These are phyloP conservation scores for Ctenopoma kingsleyae DNA, from an alignment of 2,797 vertebrate species.

Conservation along the genomic window DNA sequence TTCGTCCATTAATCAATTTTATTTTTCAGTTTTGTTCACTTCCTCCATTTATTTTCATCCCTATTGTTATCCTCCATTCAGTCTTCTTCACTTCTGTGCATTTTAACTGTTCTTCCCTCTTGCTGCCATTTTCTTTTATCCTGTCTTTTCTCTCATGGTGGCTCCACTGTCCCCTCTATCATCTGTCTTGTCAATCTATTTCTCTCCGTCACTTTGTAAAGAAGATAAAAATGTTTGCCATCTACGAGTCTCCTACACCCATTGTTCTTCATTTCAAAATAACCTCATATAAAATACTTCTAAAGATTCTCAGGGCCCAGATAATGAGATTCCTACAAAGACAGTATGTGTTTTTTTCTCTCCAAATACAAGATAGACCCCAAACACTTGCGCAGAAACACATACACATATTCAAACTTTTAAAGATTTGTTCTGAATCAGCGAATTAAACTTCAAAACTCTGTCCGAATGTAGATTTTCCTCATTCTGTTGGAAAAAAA, in stretches of 20 bases:
- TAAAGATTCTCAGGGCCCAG: constrained; percentile 2
- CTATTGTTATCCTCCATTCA: constrained; percentile 12
- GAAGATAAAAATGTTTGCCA: constrained; percentile 35
- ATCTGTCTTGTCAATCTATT: constrained; percentile 26
- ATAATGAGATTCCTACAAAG: constrained; percentile 44
- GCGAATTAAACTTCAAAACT: constrained; percentile 41
- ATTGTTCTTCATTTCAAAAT: constrained; percentile 56
- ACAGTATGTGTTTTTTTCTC: not conserved
- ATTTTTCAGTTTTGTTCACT: constrained; percentile 1
- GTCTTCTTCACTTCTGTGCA: constrained; percentile 36
- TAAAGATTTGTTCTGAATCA: constrained; percentile 47
- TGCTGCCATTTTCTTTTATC: constrained; percentile 11
- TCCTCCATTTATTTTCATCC: constrained; percentile 17
- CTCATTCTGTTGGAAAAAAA: constrained; percentile 13
- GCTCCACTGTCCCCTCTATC: constrained; percentile 29
- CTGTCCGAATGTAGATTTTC: constrained; percentile 9
- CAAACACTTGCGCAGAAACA: not conserved
- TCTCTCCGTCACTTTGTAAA: constrained; percentile 29
- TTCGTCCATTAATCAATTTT: constrained; percentile 21
- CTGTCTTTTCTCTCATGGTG: not conserved
- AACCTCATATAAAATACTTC: constrained; percentile 29
- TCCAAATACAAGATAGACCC: not conserved
- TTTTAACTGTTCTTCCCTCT: constrained; percentile 11
- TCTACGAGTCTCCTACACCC: constrained; percentile 24
- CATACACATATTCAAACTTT: constrained; percentile 19